phyloP scores from a whole-genome alignment of 2,797 vertebrate genomes.

The Anniella stebbinsi region DNA sequence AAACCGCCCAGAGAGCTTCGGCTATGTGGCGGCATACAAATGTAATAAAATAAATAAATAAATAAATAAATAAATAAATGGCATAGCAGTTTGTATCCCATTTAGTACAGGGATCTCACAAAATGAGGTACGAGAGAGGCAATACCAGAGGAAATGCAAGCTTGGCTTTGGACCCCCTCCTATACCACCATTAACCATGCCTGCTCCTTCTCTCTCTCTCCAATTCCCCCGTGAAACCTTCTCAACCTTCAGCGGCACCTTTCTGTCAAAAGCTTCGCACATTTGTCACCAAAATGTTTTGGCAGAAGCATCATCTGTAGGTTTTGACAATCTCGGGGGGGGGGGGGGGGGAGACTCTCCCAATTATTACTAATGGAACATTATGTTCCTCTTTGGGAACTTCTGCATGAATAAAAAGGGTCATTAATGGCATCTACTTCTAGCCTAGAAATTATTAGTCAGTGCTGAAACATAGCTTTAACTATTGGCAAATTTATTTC shows the following conservation, averaged over 20 bases:
- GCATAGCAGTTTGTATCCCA: background rate
- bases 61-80: too few relatives aligned
- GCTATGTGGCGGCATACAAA: too few relatives aligned
- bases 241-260: conserved; percentile 73
- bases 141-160: background rate
- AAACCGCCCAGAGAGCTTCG: too few relatives aligned
- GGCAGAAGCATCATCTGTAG: conserved; percentile 82
- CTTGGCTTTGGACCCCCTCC: background rate
- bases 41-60: too few relatives aligned
- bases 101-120: too few relatives aligned
- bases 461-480: conserved; percentile 72
- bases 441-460: conserved; percentile 81
- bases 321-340: conserved; percentile 82
- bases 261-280: conserved; percentile 78
- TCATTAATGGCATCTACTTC: conserved; percentile 81
- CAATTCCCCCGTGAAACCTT: conserved; percentile 66
- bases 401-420: conserved; percentile 85
- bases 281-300: conserved; percentile 84
- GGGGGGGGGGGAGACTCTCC: conserved; percentile 76
- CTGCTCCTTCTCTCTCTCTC: background rate
- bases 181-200: background rate
- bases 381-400: conserved; percentile 80
- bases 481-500: conserved; percentile 72
- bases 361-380: conserved; percentile 86
- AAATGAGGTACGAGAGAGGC: background rate